Conservation (phyloP, 2,113 vertebrate genomes). For the Osmerus mordax region DNA sequence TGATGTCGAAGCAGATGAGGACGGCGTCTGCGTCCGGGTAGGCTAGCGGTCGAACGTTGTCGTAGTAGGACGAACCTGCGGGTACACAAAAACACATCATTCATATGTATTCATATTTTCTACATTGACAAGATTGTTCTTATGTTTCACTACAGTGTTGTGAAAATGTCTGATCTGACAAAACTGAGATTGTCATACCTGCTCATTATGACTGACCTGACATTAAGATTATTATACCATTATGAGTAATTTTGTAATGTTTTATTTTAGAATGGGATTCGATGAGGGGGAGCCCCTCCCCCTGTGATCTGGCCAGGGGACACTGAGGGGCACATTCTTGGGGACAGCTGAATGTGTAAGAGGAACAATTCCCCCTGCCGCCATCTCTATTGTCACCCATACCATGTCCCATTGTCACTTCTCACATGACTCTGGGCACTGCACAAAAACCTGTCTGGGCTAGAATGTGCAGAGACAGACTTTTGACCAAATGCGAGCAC, state of each 20-base stretch:
- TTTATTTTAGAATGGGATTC: too few relatives aligned
- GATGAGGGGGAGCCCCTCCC: neutral
- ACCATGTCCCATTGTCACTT: slow-evolving; percentile 43
- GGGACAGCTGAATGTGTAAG: slow-evolving; percentile 6
- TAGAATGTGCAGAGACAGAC: neutral
- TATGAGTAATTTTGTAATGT: too few relatives aligned
- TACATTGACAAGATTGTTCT: too few relatives aligned
- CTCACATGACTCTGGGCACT: neutral
- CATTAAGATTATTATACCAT: too few relatives aligned
- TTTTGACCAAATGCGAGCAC: neutral
- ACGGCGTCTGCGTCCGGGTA: slow-evolving; percentile 68
- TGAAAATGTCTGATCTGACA: too few relatives aligned
- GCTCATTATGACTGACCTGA: too few relatives aligned
- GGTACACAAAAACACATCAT: slow-evolving; percentile 1
- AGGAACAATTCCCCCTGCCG: slow-evolving; percentile 39
- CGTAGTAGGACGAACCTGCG: slow-evolving; percentile 68
- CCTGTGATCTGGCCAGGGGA: slow-evolving; percentile 44
- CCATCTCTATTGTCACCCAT: slow-evolving; percentile 45
- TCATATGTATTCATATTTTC: neutral
- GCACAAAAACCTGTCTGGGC: slow-evolving; percentile 29
- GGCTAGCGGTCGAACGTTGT: slow-evolving; percentile 65
- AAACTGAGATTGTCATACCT: too few relatives aligned
- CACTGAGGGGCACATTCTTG: slow-evolving; percentile 58
- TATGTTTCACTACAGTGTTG: too few relatives aligned
- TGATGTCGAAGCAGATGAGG: slow-evolving; percentile 71